Conservation (phyloP, 2,888 invertebrate genomes). For the Xestia xanthographa region DNA sequence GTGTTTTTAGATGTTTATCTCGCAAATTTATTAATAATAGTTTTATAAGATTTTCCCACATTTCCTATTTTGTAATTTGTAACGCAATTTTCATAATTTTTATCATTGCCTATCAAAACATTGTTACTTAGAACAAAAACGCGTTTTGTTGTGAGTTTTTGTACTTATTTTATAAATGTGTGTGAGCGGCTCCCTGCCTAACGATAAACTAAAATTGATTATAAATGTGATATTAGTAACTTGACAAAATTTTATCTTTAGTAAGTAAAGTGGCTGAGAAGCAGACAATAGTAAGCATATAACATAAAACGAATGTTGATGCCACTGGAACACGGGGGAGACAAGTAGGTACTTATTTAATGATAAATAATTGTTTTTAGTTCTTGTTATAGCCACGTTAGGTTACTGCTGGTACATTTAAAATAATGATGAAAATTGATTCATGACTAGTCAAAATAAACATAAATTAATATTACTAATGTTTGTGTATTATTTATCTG, state of each 20-base stretch:
- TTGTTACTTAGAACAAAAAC: constrained; percentile 17
- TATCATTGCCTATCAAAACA: constrained; percentile 22
- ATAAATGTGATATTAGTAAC: constrained; percentile 64
- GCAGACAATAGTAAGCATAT: not conserved
- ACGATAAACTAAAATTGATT: constrained; percentile 43
- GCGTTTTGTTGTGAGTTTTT: constrained; percentile 31
- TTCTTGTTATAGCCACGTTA: constrained; percentile 57
- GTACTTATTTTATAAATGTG: constrained; percentile 51
- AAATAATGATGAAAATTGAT: constrained; percentile 75
- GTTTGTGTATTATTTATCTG: constrained; percentile 50
- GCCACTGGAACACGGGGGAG: constrained; percentile 29
- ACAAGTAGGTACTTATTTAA: constrained; percentile 62
- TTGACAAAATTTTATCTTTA: constrained; percentile 56
- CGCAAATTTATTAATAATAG: constrained; percentile 34
- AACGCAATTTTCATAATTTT: constrained; percentile 19
- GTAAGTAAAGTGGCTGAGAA: constrained; percentile 37
- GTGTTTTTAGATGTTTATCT: constrained; percentile 41
- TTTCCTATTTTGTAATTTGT: constrained; percentile 39
- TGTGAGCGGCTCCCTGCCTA: constrained; percentile 28
- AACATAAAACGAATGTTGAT: not conserved
- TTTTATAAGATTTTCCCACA: constrained; percentile 43
- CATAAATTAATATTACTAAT: constrained; percentile 63
- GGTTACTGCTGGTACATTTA: constrained; percentile 54
- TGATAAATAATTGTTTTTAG: constrained; percentile 55
- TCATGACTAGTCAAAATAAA: constrained; percentile 86